Conservation (phyloP, 2,797 vertebrate species). For the Eulemur coronatus region DNA sequence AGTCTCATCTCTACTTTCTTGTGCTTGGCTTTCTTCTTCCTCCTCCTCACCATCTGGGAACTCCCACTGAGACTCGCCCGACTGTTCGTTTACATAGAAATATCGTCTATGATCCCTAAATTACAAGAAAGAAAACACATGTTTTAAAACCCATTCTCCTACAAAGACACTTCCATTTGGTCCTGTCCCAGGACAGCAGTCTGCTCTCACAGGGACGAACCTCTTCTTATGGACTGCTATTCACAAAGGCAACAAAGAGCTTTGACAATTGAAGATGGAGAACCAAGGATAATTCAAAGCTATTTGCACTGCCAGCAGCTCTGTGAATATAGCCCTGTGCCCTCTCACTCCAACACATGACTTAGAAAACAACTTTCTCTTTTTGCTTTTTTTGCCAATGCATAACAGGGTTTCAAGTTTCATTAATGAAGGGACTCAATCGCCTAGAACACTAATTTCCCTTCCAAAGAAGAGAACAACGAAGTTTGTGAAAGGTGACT, state of each 20-base stretch:
- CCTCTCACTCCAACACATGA: constrained; percentile 80
- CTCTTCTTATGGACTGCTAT: constrained; percentile 82
- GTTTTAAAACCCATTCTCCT: constrained; percentile 80
- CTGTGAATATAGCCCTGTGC: constrained; percentile 81
- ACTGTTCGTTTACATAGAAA: constrained; percentile 99
- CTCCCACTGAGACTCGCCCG: constrained; percentile 97
- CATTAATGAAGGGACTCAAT: constrained; percentile 79
- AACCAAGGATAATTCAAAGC: constrained; percentile 84
- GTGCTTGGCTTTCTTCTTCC: constrained; percentile 82
- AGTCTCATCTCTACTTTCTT: constrained; percentile 82
- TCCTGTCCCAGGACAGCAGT: constrained; percentile 85
- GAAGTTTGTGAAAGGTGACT: constrained; percentile 84
- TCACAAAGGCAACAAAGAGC: constrained; percentile 85
- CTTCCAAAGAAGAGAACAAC: constrained; percentile 85
- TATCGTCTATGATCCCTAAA: constrained; percentile 99
- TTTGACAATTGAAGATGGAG: constrained; percentile 84
- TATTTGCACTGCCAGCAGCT: constrained; percentile 83
- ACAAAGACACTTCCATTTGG: constrained; percentile 78
- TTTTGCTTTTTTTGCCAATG: constrained; percentile 66
- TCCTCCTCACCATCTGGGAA: constrained; percentile 95
- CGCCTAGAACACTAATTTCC: constrained; percentile 81
- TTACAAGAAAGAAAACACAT: constrained; percentile 95
- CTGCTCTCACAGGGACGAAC: constrained; percentile 87
- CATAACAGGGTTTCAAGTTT: constrained; percentile 75
- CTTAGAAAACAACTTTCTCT: constrained; percentile 73